These are phyloP conservation scores for Troides oblongomaculatus DNA, from an alignment of 2,888 invertebrate genomes.

Conservation along the genomic window DNA sequence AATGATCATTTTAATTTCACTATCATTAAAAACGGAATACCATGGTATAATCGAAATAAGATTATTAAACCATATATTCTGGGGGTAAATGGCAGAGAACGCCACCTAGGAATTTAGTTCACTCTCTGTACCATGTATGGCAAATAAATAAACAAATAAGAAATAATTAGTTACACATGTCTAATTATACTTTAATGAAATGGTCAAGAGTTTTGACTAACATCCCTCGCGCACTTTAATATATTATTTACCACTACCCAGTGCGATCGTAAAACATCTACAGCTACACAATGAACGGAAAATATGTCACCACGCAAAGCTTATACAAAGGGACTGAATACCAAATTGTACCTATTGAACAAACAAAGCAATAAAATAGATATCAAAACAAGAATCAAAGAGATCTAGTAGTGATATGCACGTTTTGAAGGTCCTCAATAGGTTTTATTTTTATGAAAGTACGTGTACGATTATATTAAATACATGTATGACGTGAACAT, in stretches of 20 bases:
- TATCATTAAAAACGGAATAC: no score
- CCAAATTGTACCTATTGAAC: constrained; percentile 14
- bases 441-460: background rate
- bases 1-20: no score
- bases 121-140: no score
- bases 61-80: background rate
- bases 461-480: background rate
- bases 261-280: background rate
- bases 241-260: background rate
- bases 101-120: no score
- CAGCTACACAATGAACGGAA: constrained; percentile 10
- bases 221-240: background rate
- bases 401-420: constrained; percentile 6
- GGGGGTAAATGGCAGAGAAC: no score
- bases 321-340: constrained; percentile 10
- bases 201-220: background rate
- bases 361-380: constrained; percentile 15
- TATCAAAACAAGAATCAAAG: constrained; percentile 11
- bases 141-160: no score
- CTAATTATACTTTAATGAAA: background rate
- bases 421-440: constrained; percentile 10
- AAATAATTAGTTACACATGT: no score
- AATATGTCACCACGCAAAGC: constrained; percentile 14
- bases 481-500: background rate
- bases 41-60: background rate